A percentile compares a stretch with the other conserved stretches of the same genome.
Evolutionary conservation across 1,140 invertebrate genomes (phyloP).

Genomic region (Brachionus calyciflorus): DNA sequence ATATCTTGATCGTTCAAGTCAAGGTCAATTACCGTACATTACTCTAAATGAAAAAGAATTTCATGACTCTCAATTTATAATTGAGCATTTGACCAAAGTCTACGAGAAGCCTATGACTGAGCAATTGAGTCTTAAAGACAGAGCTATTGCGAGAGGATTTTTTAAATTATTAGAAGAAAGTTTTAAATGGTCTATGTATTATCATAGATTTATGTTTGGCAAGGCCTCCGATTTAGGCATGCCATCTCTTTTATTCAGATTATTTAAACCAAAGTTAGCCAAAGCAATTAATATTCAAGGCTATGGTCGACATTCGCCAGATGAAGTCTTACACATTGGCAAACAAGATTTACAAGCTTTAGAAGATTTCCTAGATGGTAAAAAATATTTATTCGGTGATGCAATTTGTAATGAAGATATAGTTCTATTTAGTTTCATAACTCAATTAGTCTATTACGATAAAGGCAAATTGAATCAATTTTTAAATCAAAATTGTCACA

Average conservation of each 20-base stretch:
- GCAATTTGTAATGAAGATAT: conserved; percentile 6
- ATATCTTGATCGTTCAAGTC: conserved; percentile 10
- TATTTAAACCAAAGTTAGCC: conserved; percentile 7
- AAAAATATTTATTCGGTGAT: conserved; percentile 40
- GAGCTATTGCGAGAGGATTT: conserved; percentile 22
- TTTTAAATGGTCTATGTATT: conserved; percentile 31
- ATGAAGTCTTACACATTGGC: conserved; percentile 44
- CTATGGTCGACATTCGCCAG: conserved; percentile 7
- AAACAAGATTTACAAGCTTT: conserved; percentile 38
- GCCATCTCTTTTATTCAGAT: not conserved
- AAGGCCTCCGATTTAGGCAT: conserved; percentile 20
- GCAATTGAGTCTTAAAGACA: conserved; percentile 1
- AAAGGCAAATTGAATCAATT: conserved; percentile 25
- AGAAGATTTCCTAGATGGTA: not conserved
- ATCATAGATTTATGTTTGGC: conserved; percentile 18
- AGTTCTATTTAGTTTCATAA: not conserved
- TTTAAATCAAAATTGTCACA: not conserved
- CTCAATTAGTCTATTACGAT: conserved; percentile 26
- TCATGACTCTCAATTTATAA: conserved; percentile 38
- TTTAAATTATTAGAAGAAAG: conserved; percentile 44
- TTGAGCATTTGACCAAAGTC: conserved; percentile 33
- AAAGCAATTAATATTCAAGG: conserved; percentile 19
- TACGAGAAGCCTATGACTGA: not conserved
- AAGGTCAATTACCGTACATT: conserved; percentile 37
- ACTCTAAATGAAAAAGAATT: conserved; percentile 1